These are phyloP conservation scores for Zalophus californianus DNA, from an alignment of 2,797 vertebrate genomes.

Conservation along the genomic window DNA sequence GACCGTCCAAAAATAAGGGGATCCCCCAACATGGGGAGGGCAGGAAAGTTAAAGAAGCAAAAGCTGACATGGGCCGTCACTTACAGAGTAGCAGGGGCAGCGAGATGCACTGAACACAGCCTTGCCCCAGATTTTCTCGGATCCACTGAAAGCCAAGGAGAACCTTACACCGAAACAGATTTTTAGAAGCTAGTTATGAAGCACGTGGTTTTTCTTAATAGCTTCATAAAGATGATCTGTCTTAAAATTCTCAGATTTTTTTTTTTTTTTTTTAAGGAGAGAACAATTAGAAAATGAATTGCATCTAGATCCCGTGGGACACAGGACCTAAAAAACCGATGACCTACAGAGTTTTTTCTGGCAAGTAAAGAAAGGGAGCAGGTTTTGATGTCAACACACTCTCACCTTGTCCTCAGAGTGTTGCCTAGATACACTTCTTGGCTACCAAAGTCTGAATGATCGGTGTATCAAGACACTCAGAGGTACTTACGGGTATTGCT, in stretches of 20 bases:
- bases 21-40: not conserved
- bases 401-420: not conserved
- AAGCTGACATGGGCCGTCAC: not conserved
- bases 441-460: not conserved
- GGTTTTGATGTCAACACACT: not conserved
- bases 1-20: not conserved
- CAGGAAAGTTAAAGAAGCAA: not conserved
- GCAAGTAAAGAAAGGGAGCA: not conserved
- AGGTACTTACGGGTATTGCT: not conserved
- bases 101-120: no score
- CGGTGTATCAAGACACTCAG: not conserved
- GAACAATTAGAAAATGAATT: not conserved
- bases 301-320: not conserved
- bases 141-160: not conserved
- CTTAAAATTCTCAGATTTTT: not conserved
- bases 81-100: not conserved
- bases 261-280: not conserved
- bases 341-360: not conserved
- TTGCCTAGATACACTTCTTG: not conserved
- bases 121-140: not conserved
- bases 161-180: not conserved
- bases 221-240: not conserved
- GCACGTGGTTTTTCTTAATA: not conserved
- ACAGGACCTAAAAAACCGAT: not conserved
- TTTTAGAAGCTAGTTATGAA: constrained; percentile 10